Evolutionary conservation across 2,888 invertebrate genomes (phyloP).

Genomic region (Cephalotes varians): DNA sequence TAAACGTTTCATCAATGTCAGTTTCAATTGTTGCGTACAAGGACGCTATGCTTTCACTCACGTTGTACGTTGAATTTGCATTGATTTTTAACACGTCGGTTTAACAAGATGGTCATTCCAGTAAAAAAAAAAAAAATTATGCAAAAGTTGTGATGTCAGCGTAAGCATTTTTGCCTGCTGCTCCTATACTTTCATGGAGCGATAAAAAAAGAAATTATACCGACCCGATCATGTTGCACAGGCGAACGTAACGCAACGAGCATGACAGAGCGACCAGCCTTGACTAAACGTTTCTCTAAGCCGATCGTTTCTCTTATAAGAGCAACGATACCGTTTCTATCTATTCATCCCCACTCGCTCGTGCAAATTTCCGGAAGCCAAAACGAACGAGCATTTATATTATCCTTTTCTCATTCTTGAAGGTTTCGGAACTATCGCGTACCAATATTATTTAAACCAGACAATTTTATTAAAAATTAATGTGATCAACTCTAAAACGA

Average conservation of each 20-base stretch:
- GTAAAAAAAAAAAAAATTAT: neutral
- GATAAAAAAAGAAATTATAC: constrained; percentile 58
- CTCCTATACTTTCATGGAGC: neutral
- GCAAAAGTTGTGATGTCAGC: neutral
- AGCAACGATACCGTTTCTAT: constrained; percentile 65
- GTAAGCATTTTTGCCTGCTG: neutral
- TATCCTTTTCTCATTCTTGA: no score
- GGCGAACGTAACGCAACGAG: constrained; percentile 48
- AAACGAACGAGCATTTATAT: neutral
- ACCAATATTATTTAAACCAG: neutral
- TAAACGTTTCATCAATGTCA: neutral
- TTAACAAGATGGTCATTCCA: neutral
- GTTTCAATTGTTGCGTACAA: neutral
- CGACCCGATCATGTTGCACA: constrained; percentile 76
- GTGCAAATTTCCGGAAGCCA: neutral
- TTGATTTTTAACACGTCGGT: neutral
- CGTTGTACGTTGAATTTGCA: neutral
- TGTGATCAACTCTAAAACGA: neutral
- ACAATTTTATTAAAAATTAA: neutral
- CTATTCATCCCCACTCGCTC: constrained; percentile 67
- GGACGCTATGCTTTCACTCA: neutral
- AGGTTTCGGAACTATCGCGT: neutral
- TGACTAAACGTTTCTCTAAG: constrained; percentile 79
- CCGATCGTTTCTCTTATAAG: constrained; percentile 74
- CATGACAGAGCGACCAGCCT: constrained; percentile 69